Percentiles rank a stretch among this genome's conserved stretches.
Conservation (phyloP, 2,797 vertebrate genomes). For the Lateolabrax maculatus region DNA sequence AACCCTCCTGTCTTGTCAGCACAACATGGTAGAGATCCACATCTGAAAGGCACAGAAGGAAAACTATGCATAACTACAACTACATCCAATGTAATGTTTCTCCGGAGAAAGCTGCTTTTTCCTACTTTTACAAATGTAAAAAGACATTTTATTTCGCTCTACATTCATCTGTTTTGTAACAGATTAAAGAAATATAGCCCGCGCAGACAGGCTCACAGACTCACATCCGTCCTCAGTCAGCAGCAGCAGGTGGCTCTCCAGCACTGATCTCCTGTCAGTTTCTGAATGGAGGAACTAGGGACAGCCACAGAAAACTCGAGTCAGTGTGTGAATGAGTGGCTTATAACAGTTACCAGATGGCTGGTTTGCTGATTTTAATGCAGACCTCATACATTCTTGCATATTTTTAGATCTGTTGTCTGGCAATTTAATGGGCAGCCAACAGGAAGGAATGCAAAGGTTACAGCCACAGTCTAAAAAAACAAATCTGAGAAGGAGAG, state of each 20-base stretch:
- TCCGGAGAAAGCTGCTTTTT: neutral
- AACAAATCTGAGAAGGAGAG: neutral
- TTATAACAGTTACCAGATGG: constrained; percentile 20
- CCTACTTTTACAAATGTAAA: neutral
- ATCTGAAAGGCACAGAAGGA: constrained; percentile 84
- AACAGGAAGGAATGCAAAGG: neutral
- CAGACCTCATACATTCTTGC: constrained; percentile 6
- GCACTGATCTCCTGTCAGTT: constrained; percentile 75
- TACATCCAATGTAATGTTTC: neutral
- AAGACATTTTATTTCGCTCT: neutral
- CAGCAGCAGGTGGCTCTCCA: constrained; percentile 91
- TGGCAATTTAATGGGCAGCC: neutral
- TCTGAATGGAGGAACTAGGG: constrained; percentile 91
- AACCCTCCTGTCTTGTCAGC: constrained; percentile 88
- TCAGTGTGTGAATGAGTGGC: neutral
- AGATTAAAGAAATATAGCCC: neutral
- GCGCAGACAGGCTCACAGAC: constrained; percentile 54
- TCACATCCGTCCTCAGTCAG: constrained; percentile 96
- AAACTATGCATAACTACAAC: neutral
- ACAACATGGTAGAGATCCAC: constrained; percentile 91
- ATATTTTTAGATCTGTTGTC: neutral
- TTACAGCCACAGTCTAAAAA: neutral
- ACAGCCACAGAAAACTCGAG: constrained; percentile 24
- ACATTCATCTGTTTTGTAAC: constrained; percentile 1
- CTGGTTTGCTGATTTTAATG: constrained; percentile 27